These are phyloP conservation scores for Limnephilus marmoratus DNA, from an alignment of 2,888 invertebrate species.

Conservation along the genomic window DNA sequence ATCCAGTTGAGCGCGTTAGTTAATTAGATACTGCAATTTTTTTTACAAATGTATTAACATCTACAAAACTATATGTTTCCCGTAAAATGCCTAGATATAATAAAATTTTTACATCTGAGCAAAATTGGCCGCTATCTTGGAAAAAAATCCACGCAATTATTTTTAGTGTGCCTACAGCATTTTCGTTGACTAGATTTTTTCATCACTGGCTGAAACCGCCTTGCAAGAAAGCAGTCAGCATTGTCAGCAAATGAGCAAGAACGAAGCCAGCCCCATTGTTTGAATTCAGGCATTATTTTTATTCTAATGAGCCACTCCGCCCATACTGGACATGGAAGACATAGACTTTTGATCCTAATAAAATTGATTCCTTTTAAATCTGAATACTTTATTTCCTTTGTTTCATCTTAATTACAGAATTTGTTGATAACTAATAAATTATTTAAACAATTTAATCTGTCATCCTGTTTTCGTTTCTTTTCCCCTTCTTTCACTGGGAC, in stretches of 20 bases:
- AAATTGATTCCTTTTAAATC: background rate
- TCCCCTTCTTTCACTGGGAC: no score
- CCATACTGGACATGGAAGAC: background rate
- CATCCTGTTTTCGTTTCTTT: background rate
- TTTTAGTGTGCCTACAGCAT: background rate
- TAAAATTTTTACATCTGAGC: background rate
- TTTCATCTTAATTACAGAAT: background rate
- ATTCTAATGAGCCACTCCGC: conserved; percentile 53
- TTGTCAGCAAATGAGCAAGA: conserved; percentile 17
- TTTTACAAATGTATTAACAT: background rate
- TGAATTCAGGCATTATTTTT: conserved; percentile 43
- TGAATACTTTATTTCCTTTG: background rate
- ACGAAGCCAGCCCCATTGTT: conserved; percentile 12
- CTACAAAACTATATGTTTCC: background rate
- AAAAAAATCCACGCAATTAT: background rate
- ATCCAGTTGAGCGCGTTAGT: no score
- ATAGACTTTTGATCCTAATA: background rate
- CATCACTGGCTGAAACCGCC: background rate
- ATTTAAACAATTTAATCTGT: background rate
- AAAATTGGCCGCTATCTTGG: background rate
- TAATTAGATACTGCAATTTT: background rate
- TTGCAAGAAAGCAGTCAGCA: conserved; percentile 47
- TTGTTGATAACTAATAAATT: background rate
- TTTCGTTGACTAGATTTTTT: background rate
- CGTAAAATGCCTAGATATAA: background rate